Base-by-base conservation (phyloP, 2,888 invertebrate species). In the Tipula lateralis region DNA sequence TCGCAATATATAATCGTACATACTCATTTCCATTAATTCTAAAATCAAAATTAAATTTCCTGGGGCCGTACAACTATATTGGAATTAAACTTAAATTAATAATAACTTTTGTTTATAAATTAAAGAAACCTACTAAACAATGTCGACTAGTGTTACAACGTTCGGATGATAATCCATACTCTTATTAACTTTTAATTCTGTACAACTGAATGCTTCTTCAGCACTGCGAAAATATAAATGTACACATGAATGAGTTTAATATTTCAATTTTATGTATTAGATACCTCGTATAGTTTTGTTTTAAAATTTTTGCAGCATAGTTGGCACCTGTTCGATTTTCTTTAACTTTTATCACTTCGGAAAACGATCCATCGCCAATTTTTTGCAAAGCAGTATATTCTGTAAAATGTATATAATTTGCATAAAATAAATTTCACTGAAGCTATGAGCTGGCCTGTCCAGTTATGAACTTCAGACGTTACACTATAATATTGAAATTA, bases 341-440 rank as follows among this genome's bases (percentile, higher is more conserved):
- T 88, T 93, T 92, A 88, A 93, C 93, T 91, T 93, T 93, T 86
- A 93, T 88, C 32, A 94, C 94, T 87, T 93, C 93, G 0, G 94
- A 93, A 90, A 94, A 94, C 30, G 94, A 93, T 13, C 94, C 94
- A 89, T 94, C 94, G 29, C 94, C 94, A 87, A 94, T 93, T 91
- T 93, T 93, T 85, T 92, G 91, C 85, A 94, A 88, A 86, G 93
- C 90, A 88, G 91, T 91, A 88, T 93, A 94, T 89, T 93, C 93
- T 93, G 88, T 82, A 88, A 44, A 36, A 1, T n/a, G n/a, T n/a
- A n/a, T n/a, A n/a, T n/a, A n/a, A n/a, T n/a, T n/a, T n/a, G n/a
- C n/a, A n/a, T n/a, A n/a, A n/a, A n/a, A n/a, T n/a, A n/a, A n/a
- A n/a, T n/a, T n/a, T n/a, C n/a, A n/a, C n/a, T n/a, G n/a, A n/a